Evolutionary conservation across 2,888 invertebrate species (phyloP).

Genomic region (Ceramica pisi): DNA sequence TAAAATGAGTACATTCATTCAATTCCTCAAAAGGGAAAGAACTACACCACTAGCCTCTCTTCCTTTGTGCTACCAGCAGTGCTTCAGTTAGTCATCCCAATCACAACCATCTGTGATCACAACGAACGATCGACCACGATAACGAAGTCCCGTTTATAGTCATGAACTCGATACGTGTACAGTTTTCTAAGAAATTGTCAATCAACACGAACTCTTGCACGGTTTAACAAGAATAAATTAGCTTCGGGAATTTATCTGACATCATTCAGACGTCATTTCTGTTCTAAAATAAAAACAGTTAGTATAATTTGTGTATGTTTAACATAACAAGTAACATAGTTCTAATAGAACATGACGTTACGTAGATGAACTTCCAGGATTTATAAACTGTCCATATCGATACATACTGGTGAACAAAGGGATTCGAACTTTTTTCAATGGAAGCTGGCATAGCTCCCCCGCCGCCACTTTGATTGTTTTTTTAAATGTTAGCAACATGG

Average conservation of each 20-base stretch:
- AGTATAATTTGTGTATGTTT: conserved; percentile 3
- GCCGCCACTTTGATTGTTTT: too few species aligned
- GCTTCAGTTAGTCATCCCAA: background rate
- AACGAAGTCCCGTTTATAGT: conserved; percentile 30
- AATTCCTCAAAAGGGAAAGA: background rate
- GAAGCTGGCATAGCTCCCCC: too few species aligned
- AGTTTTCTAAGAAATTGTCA: conserved; percentile 44
- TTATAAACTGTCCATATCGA: background rate
- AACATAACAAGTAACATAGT: background rate
- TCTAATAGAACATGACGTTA: background rate
- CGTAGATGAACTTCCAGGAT: background rate
- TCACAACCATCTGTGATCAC: too few species aligned
- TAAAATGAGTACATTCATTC: background rate
- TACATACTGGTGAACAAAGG: too few species aligned
- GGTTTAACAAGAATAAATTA: conserved; percentile 51
- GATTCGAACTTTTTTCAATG: too few species aligned
- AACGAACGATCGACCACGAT: conserved; percentile 4
- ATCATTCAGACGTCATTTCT: conserved; percentile 36
- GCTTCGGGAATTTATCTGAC: conserved; percentile 39
- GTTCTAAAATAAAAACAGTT: conserved; percentile 16
- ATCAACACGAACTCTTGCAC: conserved; percentile 41
- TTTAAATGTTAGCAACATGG: too few species aligned
- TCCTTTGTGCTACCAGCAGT: too few species aligned
- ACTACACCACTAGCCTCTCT: too few species aligned
- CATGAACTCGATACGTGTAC: conserved; percentile 34